Evolutionary conservation across 1,140 invertebrate genomes (phyloP).

Genomic region (Lutraria rhynchaena): DNA sequence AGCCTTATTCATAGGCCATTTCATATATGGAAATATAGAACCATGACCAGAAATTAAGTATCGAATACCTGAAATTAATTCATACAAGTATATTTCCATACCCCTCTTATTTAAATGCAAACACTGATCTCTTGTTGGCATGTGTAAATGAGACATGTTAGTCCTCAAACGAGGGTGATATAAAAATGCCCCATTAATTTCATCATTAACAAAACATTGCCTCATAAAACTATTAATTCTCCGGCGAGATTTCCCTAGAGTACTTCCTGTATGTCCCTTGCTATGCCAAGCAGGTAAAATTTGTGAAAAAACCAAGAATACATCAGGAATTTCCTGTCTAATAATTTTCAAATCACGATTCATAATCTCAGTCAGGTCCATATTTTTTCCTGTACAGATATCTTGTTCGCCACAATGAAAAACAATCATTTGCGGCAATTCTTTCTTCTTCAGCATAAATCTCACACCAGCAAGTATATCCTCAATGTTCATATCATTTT

Average conservation of each 20-base stretch:
- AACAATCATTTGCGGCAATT: constrained; percentile 37
- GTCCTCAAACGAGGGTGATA: constrained; percentile 25
- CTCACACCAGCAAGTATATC: constrained; percentile 19
- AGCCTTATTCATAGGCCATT: constrained; percentile 1
- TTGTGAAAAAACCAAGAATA: constrained; percentile 32
- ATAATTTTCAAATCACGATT: constrained; percentile 9
- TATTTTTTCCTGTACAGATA: constrained; percentile 8
- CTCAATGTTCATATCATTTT: constrained; percentile 35
- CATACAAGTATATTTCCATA: constrained; percentile 17
- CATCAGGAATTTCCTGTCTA: constrained; percentile 27
- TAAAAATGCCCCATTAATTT: constrained; percentile 36
- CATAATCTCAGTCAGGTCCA: constrained; percentile 11
- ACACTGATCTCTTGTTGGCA: constrained; percentile 4
- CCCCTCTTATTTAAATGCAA: constrained; percentile 37
- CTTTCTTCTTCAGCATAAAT: constrained; percentile 25
- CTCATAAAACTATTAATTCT: constrained; percentile 41
- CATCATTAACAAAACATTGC: constrained; percentile 37
- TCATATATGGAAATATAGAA: constrained; percentile 36
- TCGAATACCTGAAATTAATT: constrained; percentile 20
- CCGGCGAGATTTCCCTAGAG: constrained; percentile 19
- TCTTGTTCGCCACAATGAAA: constrained; percentile 51
- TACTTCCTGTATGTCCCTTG: not conserved
- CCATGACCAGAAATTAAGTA: constrained; percentile 47
- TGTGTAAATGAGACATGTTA: constrained; percentile 6
- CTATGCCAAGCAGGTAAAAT: constrained; percentile 18